Percentiles rank a stretch among this genome's conserved stretches.
These are phyloP conservation scores for western clawed frog (Xenopus tropicalis) DNA, from an alignment of 2,113 vertebrate genomes.

Conservation along the genomic window UCB_Xtro_10.0 CM004443.2:115568001-115568500, in stretches of 20 bases:
- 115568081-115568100: conserved; percentile 11
- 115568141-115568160: conserved; percentile 17
- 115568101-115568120: conserved; percentile 16
- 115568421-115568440: neutral
- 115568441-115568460: neutral
- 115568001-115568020: conserved; percentile 34
- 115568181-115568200: too few relatives aligned
- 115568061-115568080: conserved; percentile 38
- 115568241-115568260: too few relatives aligned
- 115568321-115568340: too few relatives aligned
- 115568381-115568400: neutral
- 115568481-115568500: neutral
- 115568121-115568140: conserved; percentile 33
- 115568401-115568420: neutral
- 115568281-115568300: too few relatives aligned
- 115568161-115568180: too few relatives aligned
- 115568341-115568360: too few relatives aligned
- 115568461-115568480: neutral
- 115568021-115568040: conserved; percentile 31
- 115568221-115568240: too few relatives aligned
- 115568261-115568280: too few relatives aligned
- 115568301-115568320: too few relatives aligned
- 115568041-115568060: conserved; percentile 33
- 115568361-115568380: neutral
- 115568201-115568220: too few relatives aligned